These are phyloP conservation scores for Istiophorus platypterus DNA, from an alignment of 2,113 vertebrate species.

Conservation along the genomic window DNA sequence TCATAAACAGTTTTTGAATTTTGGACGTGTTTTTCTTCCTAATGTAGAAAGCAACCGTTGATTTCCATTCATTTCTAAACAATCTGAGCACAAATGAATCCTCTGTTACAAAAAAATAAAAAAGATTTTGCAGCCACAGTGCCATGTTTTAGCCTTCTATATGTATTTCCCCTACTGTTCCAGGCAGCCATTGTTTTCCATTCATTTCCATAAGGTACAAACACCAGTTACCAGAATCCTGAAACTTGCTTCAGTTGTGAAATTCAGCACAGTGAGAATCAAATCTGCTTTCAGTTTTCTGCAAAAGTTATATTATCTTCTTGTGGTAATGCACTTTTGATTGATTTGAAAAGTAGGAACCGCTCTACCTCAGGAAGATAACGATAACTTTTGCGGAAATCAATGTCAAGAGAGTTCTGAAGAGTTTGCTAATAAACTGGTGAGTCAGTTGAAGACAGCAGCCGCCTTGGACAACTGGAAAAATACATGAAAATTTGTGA, in stretches of 20 bases:
- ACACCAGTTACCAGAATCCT: no score
- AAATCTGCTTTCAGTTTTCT: not conserved
- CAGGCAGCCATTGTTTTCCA: slow-evolving; percentile 7
- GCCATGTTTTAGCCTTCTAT: not conserved
- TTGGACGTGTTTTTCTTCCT: not conserved
- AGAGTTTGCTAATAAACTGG: not conserved
- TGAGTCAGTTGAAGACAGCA: not conserved
- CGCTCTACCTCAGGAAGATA: not conserved
- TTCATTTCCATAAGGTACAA: not conserved
- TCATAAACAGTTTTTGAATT: not conserved
- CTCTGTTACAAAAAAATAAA: not conserved
- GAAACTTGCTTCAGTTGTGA: no score
- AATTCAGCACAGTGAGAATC: no score
- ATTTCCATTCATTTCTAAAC: not conserved
- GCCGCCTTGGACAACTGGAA: not conserved
- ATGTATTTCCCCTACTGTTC: not conserved
- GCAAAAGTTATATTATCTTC: not conserved
- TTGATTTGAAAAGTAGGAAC: not conserved
- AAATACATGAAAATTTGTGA: no score
- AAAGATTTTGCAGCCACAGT: not conserved
- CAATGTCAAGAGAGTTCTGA: not conserved
- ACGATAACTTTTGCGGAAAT: not conserved
- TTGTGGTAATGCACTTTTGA: not conserved
- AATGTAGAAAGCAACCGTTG: slow-evolving; percentile 5
- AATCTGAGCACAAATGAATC: not conserved